A percentile compares a stretch with the other conserved stretches of the same genome.
These are phyloP conservation scores for Cyprinella venusta DNA, from an alignment of 2,797 vertebrate genomes.

Conservation along the genomic window DNA sequence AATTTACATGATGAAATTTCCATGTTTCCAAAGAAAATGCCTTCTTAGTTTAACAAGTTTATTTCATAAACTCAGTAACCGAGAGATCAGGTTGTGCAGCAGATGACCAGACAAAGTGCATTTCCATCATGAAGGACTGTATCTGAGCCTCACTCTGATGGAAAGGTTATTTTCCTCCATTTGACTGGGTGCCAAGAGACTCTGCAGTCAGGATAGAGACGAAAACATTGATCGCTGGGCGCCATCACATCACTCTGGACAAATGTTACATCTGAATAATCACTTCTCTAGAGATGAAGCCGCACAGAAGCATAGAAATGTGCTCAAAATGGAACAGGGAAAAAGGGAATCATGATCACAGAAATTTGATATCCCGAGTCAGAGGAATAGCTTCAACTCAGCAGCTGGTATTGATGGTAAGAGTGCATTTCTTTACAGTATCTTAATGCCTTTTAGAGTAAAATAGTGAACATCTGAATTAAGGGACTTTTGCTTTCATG, in stretches of 20 bases:
- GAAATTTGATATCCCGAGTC: slow-evolving; percentile 13
- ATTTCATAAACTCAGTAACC: slow-evolving; percentile 21
- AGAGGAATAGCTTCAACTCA: neutral
- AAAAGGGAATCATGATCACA: neutral
- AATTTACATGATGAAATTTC: neutral
- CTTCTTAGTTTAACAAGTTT: neutral
- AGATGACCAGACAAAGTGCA: slow-evolving; percentile 33
- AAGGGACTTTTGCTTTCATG: neutral
- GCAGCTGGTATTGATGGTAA: neutral
- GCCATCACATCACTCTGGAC: slow-evolving; percentile 45
- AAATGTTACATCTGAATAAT: slow-evolving; percentile 66
- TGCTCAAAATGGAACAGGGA: neutral
- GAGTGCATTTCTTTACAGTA: neutral
- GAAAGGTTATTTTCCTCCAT: slow-evolving; percentile 58
- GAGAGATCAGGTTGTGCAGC: neutral
- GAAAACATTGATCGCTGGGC: slow-evolving; percentile 45
- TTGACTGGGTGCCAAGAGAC: slow-evolving; percentile 46
- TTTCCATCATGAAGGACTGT: slow-evolving; percentile 48
- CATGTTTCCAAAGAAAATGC: neutral
- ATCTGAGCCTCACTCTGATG: slow-evolving; percentile 37
- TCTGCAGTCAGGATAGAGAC: slow-evolving; percentile 50
- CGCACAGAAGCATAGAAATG: slow-evolving; percentile 30
- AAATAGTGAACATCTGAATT: neutral
- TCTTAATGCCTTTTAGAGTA: neutral
- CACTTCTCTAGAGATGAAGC: slow-evolving; percentile 43